A percentile compares a stretch with the other conserved stretches of the same genome.
These are phyloP conservation scores for Gastracanthus pulcherrimus DNA, from an alignment of 2,888 invertebrate genomes.

Conservation along the genomic window DNA sequence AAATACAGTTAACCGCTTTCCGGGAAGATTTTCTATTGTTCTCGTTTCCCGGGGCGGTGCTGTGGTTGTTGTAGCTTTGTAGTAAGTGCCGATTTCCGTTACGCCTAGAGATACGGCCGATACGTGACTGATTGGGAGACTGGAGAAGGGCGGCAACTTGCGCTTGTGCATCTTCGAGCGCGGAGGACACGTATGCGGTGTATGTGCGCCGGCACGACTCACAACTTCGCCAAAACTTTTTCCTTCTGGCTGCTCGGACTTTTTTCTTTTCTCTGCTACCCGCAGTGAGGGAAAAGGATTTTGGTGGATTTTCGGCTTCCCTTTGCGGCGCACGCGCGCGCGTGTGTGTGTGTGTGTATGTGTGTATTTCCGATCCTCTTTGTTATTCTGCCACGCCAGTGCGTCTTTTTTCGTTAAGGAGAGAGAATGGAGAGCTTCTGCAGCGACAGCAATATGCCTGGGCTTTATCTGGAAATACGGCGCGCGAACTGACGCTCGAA, in stretches of 20 bases:
- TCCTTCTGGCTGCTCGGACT: background rate
- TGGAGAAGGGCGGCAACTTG: background rate
- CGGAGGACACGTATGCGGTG: no score
- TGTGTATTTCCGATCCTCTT: background rate
- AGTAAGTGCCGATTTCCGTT: conserved; percentile 23
- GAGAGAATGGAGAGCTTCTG: background rate
- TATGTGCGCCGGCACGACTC: background rate
- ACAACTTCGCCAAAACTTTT: background rate
- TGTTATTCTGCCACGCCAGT: background rate
- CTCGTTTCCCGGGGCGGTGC: background rate
- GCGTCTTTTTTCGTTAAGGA: background rate
- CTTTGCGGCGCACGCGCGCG: no score
- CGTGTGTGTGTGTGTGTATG: background rate
- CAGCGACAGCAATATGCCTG: background rate
- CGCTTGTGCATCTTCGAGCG: background rate
- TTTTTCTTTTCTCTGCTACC: background rate
- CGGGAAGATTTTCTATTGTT: background rate
- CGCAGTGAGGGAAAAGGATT: background rate
- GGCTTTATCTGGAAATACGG: background rate
- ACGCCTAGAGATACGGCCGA: conserved; percentile 1
- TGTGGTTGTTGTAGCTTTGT: background rate
- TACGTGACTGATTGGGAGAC: conserved; percentile 38
- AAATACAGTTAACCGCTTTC: background rate
- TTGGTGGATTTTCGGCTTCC: background rate
- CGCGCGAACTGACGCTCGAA: background rate